Conservation (phyloP, 2,797 vertebrate species). For the Pampus argenteus region DNA sequence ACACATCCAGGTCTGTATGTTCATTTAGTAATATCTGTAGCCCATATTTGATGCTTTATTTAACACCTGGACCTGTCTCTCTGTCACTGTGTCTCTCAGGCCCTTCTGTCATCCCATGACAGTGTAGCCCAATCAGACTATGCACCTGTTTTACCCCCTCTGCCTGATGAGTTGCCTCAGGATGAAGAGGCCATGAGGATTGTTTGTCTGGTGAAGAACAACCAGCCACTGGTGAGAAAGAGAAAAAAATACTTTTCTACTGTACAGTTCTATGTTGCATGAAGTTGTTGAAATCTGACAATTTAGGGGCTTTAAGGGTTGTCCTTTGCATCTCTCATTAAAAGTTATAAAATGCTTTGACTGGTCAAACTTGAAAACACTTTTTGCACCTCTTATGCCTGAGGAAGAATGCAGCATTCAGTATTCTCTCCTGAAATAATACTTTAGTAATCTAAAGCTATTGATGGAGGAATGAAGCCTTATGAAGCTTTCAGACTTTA, state of each 20-base stretch:
- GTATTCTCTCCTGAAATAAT: too few relatives aligned
- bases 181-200: conserved; percentile 93
- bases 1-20: conserved; percentile 85
- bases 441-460: too few relatives aligned
- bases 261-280: neutral
- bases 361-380: too few relatives aligned
- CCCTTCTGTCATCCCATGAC: conserved; percentile 91
- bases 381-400: too few relatives aligned
- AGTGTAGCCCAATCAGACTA: conserved; percentile 91
- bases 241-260: neutral
- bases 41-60: neutral
- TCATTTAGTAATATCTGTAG: neutral
- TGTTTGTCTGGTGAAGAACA: conserved; percentile 94
- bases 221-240: conserved; percentile 90
- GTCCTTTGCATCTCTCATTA: neutral
- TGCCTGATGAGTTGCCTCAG: conserved; percentile 89
- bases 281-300: too few relatives aligned
- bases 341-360: too few relatives aligned
- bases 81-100: conserved; percentile 75
- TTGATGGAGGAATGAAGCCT: too few relatives aligned
- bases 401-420: too few relatives aligned
- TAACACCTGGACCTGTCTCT: neutral
- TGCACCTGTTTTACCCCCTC: conserved; percentile 87
- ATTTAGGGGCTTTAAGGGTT: too few relatives aligned
- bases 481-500: too few relatives aligned